Evolutionary conservation across 2,797 vertebrate species (phyloP), one percentile per base, ranked within the genome.

Genomic region (Valencia hispanica): DNA sequence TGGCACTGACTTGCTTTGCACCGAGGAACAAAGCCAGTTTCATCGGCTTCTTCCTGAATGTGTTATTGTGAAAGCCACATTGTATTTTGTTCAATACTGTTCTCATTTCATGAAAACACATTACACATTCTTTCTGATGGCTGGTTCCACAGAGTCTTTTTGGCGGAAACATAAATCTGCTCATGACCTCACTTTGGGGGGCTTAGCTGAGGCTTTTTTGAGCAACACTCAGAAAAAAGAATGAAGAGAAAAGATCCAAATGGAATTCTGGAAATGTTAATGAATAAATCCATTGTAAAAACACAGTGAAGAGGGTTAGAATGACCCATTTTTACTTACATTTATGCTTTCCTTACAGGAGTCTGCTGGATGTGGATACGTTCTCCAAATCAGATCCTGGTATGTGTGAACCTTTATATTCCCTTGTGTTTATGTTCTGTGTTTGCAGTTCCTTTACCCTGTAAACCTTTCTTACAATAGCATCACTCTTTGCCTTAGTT

Each of bases 301-400:
- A 18, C 61, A 53, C 36, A 74, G 68, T 45, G 34, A 66, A n/a
- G 43, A 20, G 11, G 2, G 11, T 51, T 51, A 25, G 51, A 66
- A 63, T 30, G 45, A 77, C 63, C 1, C 0, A n/a, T 86, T 78
- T 57, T 83, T 18, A 82, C 75, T 12, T 76, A 11, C 10, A 2
- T 30, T 61, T 73, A 65, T 72, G 8, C 48, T 45, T 92, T 32
- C 86, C 61, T 78, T 70, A 41, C 88, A 98, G 97, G 95, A 97
- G 90, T 88, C 95, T 98, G 20, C 96, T 98, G 92, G 97, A 98
- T 79, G 94, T 98, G 92, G 97, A 98, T 79, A 98, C 97, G 11
- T 98, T 98, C 94, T 98, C 97, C 90, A 98, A 98, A 80, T 98
- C 97, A 45, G 97, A 98, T 86, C 97, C 97, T 79, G 96, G 97